phyloP scores from a whole-genome alignment of 2,888 invertebrate species.

The Rhopalosiphum nymphaeae region DNA sequence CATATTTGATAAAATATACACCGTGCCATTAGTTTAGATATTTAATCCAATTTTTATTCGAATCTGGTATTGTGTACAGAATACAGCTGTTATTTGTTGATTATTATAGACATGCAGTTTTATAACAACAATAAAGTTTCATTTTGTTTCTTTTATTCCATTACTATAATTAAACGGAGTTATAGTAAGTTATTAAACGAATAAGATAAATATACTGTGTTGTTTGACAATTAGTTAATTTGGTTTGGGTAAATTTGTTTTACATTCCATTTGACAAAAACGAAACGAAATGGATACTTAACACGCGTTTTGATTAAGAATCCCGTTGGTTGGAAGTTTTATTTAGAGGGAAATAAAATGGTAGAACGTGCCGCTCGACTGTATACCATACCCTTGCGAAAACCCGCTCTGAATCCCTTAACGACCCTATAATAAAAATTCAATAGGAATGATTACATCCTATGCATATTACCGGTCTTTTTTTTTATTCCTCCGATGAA shows the following conservation, averaged over 20 bases:
- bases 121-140: not conserved
- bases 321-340: conserved; percentile 39
- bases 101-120: not conserved
- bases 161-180: conserved; percentile 3
- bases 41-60: not conserved
- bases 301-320: conserved; percentile 57
- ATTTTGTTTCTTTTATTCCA: not conserved
- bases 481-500: conserved; percentile 18
- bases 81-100: not conserved
- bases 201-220: not conserved
- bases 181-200: conserved; percentile 13
- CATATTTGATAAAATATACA: not conserved
- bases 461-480: conserved; percentile 46
- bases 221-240: conserved; percentile 17
- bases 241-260: conserved; percentile 6
- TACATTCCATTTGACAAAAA: conserved; percentile 22
- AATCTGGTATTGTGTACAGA: not conserved
- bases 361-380: conserved; percentile 29
- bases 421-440: conserved; percentile 52
- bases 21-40: not conserved
- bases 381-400: conserved; percentile 13
- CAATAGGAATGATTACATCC: conserved; percentile 51
- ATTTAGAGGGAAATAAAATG: conserved; percentile 42
- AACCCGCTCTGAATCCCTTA: conserved; percentile 33
- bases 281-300: conserved; percentile 32